These are phyloP conservation scores for Epistrophe eligans DNA, from an alignment of 2,888 invertebrate species.

Conservation along the genomic window DNA sequence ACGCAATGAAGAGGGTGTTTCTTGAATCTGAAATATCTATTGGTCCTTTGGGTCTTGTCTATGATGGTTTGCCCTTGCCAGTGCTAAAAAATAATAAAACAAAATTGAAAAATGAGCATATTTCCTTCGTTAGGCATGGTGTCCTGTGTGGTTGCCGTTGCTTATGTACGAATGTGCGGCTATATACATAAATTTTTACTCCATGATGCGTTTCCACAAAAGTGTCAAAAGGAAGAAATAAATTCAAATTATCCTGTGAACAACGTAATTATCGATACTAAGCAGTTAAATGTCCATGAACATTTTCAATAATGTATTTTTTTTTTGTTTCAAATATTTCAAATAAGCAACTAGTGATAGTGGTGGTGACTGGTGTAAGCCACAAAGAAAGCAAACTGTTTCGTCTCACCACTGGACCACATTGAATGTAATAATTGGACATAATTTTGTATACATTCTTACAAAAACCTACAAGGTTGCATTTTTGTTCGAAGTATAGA, in stretches of 20 bases:
- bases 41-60: conserved; percentile 76
- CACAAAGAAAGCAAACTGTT: conserved; percentile 64
- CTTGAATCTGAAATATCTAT: conserved; percentile 77
- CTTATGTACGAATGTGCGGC: conserved; percentile 2
- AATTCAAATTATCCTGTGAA: conserved; percentile 72
- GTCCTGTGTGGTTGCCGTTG: conserved; percentile 49
- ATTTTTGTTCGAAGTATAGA: conserved; percentile 4
- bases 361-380: conserved; percentile 41
- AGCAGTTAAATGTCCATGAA: conserved; percentile 68
- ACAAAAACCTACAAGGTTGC: conserved; percentile 68
- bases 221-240: conserved; percentile 42
- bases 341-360: conserved; percentile 58
- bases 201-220: conserved; percentile 46
- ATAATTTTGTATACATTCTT: conserved; percentile 78
- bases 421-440: conserved; percentile 82
- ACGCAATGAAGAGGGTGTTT: conserved; percentile 67
- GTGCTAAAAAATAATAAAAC: conserved; percentile 63
- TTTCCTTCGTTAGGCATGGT: conserved; percentile 68
- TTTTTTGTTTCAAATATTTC: conserved; percentile 21
- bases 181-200: conserved; percentile 5
- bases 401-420: conserved; percentile 81
- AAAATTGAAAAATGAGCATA: conserved; percentile 64
- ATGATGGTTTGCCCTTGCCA: conserved; percentile 7
- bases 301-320: conserved; percentile 45
- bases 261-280: conserved; percentile 73